Conservation (phyloP, 1,140 invertebrate genomes). For the Rhizoglyphus robini region DNA sequence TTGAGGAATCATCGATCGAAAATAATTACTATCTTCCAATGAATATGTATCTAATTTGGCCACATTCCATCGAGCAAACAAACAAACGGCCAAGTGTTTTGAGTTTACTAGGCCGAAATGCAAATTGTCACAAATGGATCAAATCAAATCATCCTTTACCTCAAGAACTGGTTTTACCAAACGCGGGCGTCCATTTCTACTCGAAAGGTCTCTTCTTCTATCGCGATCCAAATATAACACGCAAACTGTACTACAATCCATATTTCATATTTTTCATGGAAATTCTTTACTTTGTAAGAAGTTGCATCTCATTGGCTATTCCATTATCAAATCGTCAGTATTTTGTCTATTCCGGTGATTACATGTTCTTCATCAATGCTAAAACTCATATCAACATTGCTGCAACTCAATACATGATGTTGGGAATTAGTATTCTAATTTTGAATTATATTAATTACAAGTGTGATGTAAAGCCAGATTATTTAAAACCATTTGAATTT, state of each 20-base stretch:
- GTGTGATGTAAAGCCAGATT: neutral
- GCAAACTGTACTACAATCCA: neutral
- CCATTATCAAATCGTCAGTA: neutral
- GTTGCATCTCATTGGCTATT: neutral
- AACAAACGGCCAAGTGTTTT: too few species aligned
- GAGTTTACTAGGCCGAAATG: too few species aligned
- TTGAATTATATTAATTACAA: neutral
- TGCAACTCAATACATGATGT: neutral
- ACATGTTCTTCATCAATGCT: neutral
- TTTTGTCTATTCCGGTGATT: neutral
- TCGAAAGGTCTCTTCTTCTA: neutral
- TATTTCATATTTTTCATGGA: neutral
- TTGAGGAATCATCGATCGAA: too few species aligned
- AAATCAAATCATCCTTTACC: neutral
- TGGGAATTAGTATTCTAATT: neutral
- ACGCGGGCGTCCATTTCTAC: neutral
- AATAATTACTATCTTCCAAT: too few species aligned
- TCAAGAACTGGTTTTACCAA: neutral
- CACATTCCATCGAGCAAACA: too few species aligned
- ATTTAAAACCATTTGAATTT: slow-evolving; percentile 1
- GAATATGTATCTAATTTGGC: too few species aligned
- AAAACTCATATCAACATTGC: slow-evolving; percentile 13
- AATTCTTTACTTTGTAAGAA: neutral
- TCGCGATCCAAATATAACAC: neutral
- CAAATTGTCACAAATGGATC: too few species aligned